A percentile compares a stretch with the other conserved stretches of the same genome.
Conservation (phyloP, 2,888 invertebrate genomes). For the Cheiracanthium punctorium region DNA sequence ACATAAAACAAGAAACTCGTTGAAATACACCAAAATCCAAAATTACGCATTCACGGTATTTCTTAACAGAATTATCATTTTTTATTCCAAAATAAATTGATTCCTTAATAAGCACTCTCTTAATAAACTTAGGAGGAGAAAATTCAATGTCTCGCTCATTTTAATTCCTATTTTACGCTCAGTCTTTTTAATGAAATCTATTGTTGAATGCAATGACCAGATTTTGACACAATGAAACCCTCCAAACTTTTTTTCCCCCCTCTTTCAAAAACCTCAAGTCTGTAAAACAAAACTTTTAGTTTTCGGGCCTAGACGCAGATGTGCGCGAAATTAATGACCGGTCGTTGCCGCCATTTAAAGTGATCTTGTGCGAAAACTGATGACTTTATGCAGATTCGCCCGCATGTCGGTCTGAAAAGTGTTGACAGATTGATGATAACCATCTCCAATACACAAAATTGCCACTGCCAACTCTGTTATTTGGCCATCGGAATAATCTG, state of each 20-base stretch:
- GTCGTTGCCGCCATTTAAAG: slow-evolving; percentile 36
- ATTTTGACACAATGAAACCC: not conserved
- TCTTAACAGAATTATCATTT: too few relatives aligned
- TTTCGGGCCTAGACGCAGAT: slow-evolving; percentile 10
- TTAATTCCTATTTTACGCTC: not conserved
- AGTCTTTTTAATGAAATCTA: not conserved
- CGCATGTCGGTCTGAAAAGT: not conserved
- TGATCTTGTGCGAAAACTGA: slow-evolving; percentile 42
- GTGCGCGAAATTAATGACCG: slow-evolving; percentile 49
- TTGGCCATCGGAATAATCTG: slow-evolving; percentile 43
- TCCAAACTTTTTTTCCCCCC: not conserved
- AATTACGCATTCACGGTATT: too few relatives aligned
- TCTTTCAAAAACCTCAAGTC: not conserved
- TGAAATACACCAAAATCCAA: too few relatives aligned
- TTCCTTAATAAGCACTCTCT: too few relatives aligned
- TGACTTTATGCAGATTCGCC: slow-evolving; percentile 61
- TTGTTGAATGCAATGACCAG: not conserved
- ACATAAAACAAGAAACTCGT: too few relatives aligned
- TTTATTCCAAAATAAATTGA: too few relatives aligned
- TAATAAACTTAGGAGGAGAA: too few relatives aligned
- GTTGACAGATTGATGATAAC: slow-evolving; percentile 70
- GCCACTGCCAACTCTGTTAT: slow-evolving; percentile 54
- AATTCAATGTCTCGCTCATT: not conserved
- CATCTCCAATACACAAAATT: slow-evolving; percentile 64
- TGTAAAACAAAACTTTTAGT: not conserved